phyloP scores from a whole-genome alignment of 2,113 vertebrate species.

The Daphoenositta chrysoptera region DNA sequence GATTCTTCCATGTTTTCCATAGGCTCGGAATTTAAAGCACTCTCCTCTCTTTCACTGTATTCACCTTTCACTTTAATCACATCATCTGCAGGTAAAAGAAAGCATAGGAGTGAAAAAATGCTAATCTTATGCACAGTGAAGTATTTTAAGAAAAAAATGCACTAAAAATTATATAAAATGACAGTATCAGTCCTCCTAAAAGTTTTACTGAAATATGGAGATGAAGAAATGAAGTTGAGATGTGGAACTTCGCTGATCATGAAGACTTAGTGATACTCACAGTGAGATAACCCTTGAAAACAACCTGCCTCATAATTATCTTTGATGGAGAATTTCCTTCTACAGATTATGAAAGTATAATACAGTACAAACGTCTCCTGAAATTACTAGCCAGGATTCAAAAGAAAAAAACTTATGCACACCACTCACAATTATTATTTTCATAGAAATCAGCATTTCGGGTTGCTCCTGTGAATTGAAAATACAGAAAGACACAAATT shows the following conservation, averaged over 20 bases:
- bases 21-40: constrained; percentile 66
- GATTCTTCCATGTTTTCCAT: constrained; percentile 71
- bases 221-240: neutral
- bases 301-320: neutral
- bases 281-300: neutral
- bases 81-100: constrained; percentile 67
- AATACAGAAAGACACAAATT: neutral
- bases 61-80: constrained; percentile 72
- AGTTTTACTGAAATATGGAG: neutral
- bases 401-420: neutral
- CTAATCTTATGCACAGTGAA: neutral
- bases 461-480: neutral
- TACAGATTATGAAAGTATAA: neutral
- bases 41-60: constrained; percentile 75
- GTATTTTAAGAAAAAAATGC: neutral
- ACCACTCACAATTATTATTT: neutral
- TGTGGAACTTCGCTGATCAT: neutral
- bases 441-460: neutral
- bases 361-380: neutral
- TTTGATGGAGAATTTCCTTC: neutral
- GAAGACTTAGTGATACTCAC: neutral
- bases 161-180: neutral
- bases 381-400: neutral
- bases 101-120: constrained; percentile 27
- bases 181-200: neutral